A percentile compares a stretch with the other conserved stretches of the same genome.
phyloP scores from a whole-genome alignment of 2,888 invertebrate genomes.

The Drosophila gaucha region DNA sequence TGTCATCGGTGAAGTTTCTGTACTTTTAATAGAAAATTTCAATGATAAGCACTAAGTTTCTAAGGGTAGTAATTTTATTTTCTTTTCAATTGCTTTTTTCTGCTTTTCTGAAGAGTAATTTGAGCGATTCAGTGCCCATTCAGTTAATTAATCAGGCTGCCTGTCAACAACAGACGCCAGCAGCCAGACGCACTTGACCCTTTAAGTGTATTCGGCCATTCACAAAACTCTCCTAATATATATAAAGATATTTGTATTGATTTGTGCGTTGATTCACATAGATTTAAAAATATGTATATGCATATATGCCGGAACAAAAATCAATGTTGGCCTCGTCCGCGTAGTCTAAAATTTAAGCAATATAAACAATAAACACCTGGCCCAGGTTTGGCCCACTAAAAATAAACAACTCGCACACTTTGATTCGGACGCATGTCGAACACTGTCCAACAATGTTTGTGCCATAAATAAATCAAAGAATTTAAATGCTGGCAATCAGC shows the following conservation, averaged over 20 bases:
- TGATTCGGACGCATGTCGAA: slow-evolving; percentile 7
- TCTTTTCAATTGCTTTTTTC: slow-evolving; percentile 3
- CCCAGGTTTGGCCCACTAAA: slow-evolving; percentile 30
- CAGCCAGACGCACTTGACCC: slow-evolving; percentile 44
- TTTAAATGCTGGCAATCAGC: slow-evolving; percentile 47
- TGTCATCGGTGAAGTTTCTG: background rate
- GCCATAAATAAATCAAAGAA: slow-evolving; percentile 55
- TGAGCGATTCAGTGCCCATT: slow-evolving; percentile 27
- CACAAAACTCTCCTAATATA: slow-evolving; percentile 3
- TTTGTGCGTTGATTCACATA: slow-evolving; percentile 7
- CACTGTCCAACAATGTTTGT: slow-evolving; percentile 37
- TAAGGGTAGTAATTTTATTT: background rate
- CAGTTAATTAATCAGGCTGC: slow-evolving; percentile 49
- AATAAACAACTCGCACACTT: slow-evolving; percentile 33
- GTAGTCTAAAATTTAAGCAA: slow-evolving; percentile 27
- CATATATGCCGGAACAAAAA: slow-evolving; percentile 27
- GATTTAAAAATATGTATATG: slow-evolving; percentile 9
- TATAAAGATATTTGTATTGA: slow-evolving; percentile 13
- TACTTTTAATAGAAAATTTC: background rate
- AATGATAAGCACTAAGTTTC: background rate
- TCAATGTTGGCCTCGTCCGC: slow-evolving; percentile 19
- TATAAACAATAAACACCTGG: slow-evolving; percentile 31
- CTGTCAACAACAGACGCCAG: slow-evolving; percentile 34
- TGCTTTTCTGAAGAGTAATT: slow-evolving; percentile 29
- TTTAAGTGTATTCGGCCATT: slow-evolving; percentile 26